Percentiles rank a stretch among this genome's conserved stretches.
These are phyloP conservation scores for Drosophila putrida DNA, from an alignment of 2,888 invertebrate species.

Conservation along the genomic window DNA sequence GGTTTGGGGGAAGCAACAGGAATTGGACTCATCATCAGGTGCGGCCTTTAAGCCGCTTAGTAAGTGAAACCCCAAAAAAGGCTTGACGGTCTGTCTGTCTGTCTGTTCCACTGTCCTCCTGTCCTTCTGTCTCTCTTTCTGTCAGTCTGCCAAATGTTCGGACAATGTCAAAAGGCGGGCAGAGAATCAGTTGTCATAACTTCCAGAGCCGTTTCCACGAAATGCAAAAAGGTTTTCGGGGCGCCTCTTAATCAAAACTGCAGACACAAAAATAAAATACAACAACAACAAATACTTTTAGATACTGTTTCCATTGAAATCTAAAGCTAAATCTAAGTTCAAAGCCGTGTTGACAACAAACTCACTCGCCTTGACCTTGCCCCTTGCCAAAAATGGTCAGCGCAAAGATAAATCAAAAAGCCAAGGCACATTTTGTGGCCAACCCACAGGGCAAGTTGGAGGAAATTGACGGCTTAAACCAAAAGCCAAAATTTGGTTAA, in stretches of 20 bases:
- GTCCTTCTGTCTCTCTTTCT: constrained; percentile 21
- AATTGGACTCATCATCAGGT: constrained; percentile 64
- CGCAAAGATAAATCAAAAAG: constrained; percentile 68
- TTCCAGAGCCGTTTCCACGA: constrained; percentile 63
- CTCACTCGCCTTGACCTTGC: constrained; percentile 73
- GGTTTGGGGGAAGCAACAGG: constrained; percentile 1
- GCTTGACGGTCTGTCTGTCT: constrained; percentile 3
- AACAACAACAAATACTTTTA: constrained; percentile 17
- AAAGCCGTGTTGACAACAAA: constrained; percentile 67
- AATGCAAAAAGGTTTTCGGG: constrained; percentile 62
- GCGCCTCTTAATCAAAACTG: constrained; percentile 75
- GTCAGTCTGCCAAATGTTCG: constrained; percentile 31
- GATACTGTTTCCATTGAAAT: constrained; percentile 65
- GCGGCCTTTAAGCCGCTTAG: constrained; percentile 74
- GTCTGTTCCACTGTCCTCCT: background rate
- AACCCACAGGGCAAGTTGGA: constrained; percentile 28
- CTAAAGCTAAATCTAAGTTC: constrained; percentile 60
- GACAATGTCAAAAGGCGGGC: constrained; percentile 11
- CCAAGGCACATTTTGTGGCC: constrained; percentile 3
- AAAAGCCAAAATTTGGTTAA: constrained; percentile 25
- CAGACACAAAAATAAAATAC: constrained; percentile 53
- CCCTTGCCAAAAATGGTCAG: constrained; percentile 70
- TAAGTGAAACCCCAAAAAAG: constrained; percentile 68
- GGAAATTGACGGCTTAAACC: constrained; percentile 16
- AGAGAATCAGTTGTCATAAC: constrained; percentile 66